Evolutionary conservation across 2,797 vertebrate species (phyloP).

Genomic region (Momotus momota): DNA sequence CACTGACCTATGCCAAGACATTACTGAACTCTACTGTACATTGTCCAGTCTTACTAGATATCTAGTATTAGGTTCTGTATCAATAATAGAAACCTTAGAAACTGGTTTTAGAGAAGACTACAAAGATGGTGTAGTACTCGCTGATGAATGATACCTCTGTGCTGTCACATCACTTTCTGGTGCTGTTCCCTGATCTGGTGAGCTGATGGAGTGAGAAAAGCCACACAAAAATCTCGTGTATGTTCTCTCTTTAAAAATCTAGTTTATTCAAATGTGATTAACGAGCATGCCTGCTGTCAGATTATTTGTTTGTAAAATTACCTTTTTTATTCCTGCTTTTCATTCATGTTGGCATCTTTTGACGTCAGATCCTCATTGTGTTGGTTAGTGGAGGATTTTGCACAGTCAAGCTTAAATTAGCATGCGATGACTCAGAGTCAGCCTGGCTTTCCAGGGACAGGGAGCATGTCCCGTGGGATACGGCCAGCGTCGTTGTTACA

Average conservation of each 20-base stretch:
- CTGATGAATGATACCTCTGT: not conserved
- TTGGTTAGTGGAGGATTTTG: not conserved
- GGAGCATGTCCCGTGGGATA: rapidly evolving
- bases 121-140: not conserved
- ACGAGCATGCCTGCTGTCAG: not conserved
- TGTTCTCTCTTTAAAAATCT: not conserved
- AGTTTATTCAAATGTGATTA: not conserved
- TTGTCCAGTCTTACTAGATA: not conserved
- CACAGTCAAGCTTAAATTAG: not conserved
- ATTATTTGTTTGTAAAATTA: not conserved
- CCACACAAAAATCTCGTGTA: not conserved
- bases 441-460: not conserved
- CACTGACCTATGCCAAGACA: not conserved
- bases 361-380: not conserved
- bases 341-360: not conserved
- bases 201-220: not conserved
- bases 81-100: not conserved
- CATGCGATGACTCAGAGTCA: rapidly evolving
- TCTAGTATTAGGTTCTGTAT: not conserved
- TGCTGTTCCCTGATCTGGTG: not conserved
- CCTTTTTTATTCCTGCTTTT: not conserved
- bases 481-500: not conserved
- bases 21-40: not conserved
- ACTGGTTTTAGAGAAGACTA: not conserved
- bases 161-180: not conserved